Evolutionary conservation across 1,140 invertebrate genomes (phyloP), one percentile per base, ranked within the genome.

Genomic region (Brachionus asplanchnoidis): DNA sequence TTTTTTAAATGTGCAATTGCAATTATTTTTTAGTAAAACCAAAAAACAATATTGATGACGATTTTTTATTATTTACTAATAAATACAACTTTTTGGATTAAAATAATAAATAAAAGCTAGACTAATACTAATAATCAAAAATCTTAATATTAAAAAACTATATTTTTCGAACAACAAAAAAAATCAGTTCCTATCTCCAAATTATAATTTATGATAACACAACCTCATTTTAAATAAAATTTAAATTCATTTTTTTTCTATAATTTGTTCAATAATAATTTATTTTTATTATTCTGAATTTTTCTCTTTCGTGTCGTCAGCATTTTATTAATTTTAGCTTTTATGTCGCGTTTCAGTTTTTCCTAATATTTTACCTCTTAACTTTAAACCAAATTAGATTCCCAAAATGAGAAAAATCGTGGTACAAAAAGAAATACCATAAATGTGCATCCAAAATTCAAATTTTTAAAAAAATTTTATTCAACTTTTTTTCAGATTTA

Each of bases 231-330:
- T 23, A 26, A 20, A 60, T 8, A 20, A 60, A 20, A 20, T 60
- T 60, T 60, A 60, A 20, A 60, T 20, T 60, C 8, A 60, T 60
- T 60, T 60, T n/a, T 56, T 56, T 60, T 8, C 44, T 60, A 60
- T 60, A 20, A 60, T 60, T 60, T 60, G 53, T 60, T 60, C 53
- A 60, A 60, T 60, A 60, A 60, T 60, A 60, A 60, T 60, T 60
- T 60, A 60, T 60, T 60, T 60, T 60, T 60, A 17, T 9, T 60
- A 60, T 23, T 20, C 20, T 23, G n/a, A 60, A 60, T 60, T 60
- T 7, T 60, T 60, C 8, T 60, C 9, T 5, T 60, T 60, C 53
- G 53, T 60, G 53, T 60, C 53, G 53, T 60, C 53, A 60, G 53
- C 53, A 60, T 60, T 60, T 60, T 23, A 60, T 0, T 60, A 3